A percentile compares a stretch with the other conserved stretches of the same genome.
These are phyloP conservation scores for Heteropelma amictum DNA, from an alignment of 2,888 invertebrate species.

Conservation along the genomic window DNA sequence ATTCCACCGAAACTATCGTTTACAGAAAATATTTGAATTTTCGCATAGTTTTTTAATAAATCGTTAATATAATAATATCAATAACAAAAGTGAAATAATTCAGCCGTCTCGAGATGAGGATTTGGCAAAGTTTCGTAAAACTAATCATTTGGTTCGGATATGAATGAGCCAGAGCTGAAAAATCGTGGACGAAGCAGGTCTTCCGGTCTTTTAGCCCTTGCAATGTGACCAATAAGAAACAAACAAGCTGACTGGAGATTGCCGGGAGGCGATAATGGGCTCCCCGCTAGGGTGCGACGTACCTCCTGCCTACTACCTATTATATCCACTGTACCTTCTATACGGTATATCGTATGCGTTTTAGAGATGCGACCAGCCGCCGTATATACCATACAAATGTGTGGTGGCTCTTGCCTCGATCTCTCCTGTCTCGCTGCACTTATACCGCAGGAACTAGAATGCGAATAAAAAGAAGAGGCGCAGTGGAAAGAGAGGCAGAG, in stretches of 20 bases:
- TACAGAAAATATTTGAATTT: too few relatives aligned
- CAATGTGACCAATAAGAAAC: conserved; percentile 47
- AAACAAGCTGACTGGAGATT: conserved; percentile 50
- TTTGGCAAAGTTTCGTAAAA: background rate
- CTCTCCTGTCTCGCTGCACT: conserved; percentile 46
- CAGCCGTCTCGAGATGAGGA: too few relatives aligned
- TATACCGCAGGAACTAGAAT: conserved; percentile 46
- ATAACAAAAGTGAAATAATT: too few relatives aligned
- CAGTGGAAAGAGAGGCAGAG: conserved; percentile 39
- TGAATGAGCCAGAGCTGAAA: background rate
- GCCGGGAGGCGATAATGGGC: conserved; percentile 61
- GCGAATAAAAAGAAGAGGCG: conserved; percentile 47
- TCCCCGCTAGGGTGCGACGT: conserved; percentile 55
- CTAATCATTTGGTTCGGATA: conserved; percentile 1
- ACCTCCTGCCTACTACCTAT: conserved; percentile 52
- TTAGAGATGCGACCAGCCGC: conserved; percentile 46
- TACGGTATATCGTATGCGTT: conserved; percentile 47
- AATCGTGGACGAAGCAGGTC: conserved; percentile 44
- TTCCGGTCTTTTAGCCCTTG: conserved; percentile 60
- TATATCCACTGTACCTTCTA: conserved; percentile 47
- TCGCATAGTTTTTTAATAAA: too few relatives aligned
- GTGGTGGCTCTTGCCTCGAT: conserved; percentile 34
- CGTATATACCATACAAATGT: conserved; percentile 41
- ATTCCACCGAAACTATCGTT: too few relatives aligned
- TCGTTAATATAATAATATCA: too few relatives aligned